These are phyloP conservation scores for Megalurothrips usitatus DNA, from an alignment of 2,888 invertebrate genomes.

Conservation along the genomic window DNA sequence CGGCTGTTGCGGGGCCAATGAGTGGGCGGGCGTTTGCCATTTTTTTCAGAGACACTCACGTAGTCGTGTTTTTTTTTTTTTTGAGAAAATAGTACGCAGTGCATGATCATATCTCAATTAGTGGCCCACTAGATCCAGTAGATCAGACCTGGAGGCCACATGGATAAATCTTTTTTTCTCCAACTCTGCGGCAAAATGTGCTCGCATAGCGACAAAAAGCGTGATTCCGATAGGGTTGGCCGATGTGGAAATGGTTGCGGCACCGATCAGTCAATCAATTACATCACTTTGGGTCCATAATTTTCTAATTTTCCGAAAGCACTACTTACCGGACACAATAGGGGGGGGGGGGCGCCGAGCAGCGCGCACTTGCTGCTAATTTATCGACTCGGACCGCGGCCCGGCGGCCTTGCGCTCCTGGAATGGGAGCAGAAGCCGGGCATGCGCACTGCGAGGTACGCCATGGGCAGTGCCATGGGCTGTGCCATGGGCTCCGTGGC, in stretches of 20 bases:
- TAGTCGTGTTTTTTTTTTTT: too few species aligned
- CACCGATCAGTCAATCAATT: neutral
- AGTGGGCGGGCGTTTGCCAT: too few species aligned
- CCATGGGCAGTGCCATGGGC: neutral
- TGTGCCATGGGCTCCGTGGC: neutral
- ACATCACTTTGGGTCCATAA: neutral
- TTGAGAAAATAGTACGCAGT: too few species aligned
- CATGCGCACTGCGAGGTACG: neutral
- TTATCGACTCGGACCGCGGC: conserved; percentile 13
- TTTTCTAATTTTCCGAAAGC: neutral
- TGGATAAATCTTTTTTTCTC: neutral
- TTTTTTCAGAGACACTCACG: too few species aligned
- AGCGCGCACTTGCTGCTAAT: conserved; percentile 14
- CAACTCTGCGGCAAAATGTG: neutral
- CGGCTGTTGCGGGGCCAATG: too few species aligned
- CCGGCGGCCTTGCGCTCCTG: neutral
- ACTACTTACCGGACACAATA: neutral
- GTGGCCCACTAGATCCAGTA: too few species aligned
- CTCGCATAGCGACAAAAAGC: neutral
- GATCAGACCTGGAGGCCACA: too few species aligned
- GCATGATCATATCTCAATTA: too few species aligned
- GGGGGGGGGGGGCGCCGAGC: neutral
- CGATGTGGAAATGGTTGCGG: neutral
- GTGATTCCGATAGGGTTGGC: neutral
- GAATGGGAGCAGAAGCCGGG: conserved; percentile 7